Conservation (phyloP, 2,113 vertebrate genomes). For the Hepsetus odoe region DNA sequence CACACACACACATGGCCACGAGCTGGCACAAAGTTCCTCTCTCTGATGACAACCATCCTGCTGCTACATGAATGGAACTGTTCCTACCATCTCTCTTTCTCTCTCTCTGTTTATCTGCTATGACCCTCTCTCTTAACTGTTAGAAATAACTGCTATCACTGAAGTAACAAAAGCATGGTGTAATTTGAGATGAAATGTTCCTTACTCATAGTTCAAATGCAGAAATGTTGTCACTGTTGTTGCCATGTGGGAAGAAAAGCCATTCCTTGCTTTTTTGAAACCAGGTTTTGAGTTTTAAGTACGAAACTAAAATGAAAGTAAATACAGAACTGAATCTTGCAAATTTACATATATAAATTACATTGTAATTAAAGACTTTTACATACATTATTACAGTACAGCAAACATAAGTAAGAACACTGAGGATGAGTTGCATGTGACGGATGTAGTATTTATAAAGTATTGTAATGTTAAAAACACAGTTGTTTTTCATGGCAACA, state of each 20-base stretch:
- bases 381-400: no score
- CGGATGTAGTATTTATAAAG: not conserved
- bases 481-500: not conserved
- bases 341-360: no score
- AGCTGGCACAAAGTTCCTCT: constrained; percentile 48
- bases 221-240: no score
- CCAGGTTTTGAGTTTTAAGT: no score
- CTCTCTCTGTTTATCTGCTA: not conserved
- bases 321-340: no score
- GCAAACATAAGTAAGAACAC: no score
- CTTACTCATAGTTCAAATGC: no score
- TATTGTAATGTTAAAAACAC: not conserved
- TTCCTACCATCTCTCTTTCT: constrained; percentile 25
- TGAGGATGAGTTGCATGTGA: not conserved
- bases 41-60: constrained; percentile 57
- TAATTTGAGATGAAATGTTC: not conserved
- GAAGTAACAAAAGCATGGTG: not conserved
- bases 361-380: no score
- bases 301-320: not conserved
- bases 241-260: not conserved
- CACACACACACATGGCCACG: constrained; percentile 45
- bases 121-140: not conserved
- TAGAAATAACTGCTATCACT: not conserved
- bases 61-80: constrained; percentile 51
- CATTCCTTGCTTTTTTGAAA: no score